Percentiles rank a stretch among this genome's conserved stretches.
Evolutionary conservation across 2,888 invertebrate species (phyloP).

Genomic region (Mystacides longicornis): DNA sequence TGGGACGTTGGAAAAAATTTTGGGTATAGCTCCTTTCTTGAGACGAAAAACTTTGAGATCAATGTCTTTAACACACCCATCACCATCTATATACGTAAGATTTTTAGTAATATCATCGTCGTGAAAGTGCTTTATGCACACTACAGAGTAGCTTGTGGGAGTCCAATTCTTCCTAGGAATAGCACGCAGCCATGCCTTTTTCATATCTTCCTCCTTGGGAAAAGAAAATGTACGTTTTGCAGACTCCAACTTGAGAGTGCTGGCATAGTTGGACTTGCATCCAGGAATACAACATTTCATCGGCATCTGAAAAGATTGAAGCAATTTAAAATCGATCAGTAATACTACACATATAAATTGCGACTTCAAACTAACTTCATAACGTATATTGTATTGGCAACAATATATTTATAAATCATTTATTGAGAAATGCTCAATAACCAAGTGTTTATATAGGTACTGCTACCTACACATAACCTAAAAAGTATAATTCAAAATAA

Average conservation of each 20-base stretch:
- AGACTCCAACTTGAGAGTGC: background rate
- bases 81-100: background rate
- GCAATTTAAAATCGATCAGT: too few relatives aligned
- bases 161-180: slow-evolving; percentile 3
- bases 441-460: too few relatives aligned
- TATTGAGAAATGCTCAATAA: too few relatives aligned
- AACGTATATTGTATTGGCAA: too few relatives aligned
- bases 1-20: background rate
- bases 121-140: background rate
- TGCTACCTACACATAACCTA: too few relatives aligned
- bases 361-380: too few relatives aligned
- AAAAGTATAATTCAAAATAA: too few relatives aligned
- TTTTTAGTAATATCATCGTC: background rate
- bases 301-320: background rate
- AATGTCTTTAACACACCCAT: background rate
- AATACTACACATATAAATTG: too few relatives aligned
- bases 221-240: background rate
- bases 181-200: background rate
- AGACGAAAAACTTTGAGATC: background rate
- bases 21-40: background rate
- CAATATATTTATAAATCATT: too few relatives aligned
- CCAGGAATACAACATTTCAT: background rate
- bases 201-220: background rate
- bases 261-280: background rate
- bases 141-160: background rate